Base-by-base conservation (phyloP, 2,888 invertebrate species). In the Tanypteryx hageni region DNA sequence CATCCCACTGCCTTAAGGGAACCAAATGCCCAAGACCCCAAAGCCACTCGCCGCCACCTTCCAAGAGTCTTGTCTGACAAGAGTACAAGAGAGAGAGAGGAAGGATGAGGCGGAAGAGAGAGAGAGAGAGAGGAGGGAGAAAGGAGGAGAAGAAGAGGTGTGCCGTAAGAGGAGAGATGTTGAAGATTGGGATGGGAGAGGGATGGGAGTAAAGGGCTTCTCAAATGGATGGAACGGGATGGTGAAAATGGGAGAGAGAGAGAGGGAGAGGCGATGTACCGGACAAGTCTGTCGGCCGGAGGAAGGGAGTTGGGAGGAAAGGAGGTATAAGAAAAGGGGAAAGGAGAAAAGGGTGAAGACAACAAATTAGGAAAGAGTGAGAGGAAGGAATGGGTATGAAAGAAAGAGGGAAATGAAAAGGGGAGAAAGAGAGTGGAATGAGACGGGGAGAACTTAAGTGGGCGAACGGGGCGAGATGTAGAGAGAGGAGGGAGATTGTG, bases 21-120 rank as follows among this genome's bases (percentile, higher is more conserved):
- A 84, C 85, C 58, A 22, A 85, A 58, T 13, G 58, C 85, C 85
- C 85, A 56, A 56, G 56, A 84, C 84, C 85, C 85, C 58, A 85
- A 85, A 85, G 85, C 85, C 58, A n/a, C 13, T 18, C 56, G 58
- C 76, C 76, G 11, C 76, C n/a, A 76, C 76, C 64, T 64, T 64
- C 16, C 64, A 64, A 76, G 76, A 76, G 76, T 76, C 76, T 76
- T 76, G 76, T 76, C 76, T 10, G 76, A 76, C 76, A 76, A 76
- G 76, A 76, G 76, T 76, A 76, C 85, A 83, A 56, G 44, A 44
- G 27, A 14, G 84, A 64, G 68, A 68, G 76, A 27, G 27, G 13
- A 76, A 76, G 11, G 13, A 9, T 13, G 76, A 76, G 27, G 27
- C 56, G 10, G 22, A 11, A n/a, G 13, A 22, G 22, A 0, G 22